Conservation (phyloP, 2,797 vertebrate genomes). For the Hybognathus amarus region DNA sequence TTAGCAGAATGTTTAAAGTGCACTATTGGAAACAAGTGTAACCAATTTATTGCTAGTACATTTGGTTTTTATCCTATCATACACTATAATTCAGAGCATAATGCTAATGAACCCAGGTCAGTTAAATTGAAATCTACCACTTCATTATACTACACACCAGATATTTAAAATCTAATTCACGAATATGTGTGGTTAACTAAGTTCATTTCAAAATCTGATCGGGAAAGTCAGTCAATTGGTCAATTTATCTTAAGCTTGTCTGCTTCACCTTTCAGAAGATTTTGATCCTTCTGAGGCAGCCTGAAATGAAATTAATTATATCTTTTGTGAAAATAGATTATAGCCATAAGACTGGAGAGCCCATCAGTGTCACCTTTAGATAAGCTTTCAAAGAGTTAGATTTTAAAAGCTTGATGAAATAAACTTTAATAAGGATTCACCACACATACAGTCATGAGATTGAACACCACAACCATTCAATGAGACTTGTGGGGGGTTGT, state of each 20-base stretch:
- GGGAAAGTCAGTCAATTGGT: slow-evolving; percentile 42
- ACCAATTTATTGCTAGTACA: not conserved
- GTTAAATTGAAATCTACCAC: not conserved
- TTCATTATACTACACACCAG: not conserved
- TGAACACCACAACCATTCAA: not conserved
- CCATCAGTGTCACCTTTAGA: slow-evolving; percentile 37
- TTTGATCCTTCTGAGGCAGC: slow-evolving; percentile 23
- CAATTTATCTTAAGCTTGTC: slow-evolving; percentile 37
- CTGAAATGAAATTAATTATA: slow-evolving; percentile 51
- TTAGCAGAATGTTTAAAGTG: not conserved
- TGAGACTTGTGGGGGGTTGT: not conserved
- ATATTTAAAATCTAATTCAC: not conserved
- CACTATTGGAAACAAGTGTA: not conserved
- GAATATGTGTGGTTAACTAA: slow-evolving; percentile 4
- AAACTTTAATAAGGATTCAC: slow-evolving; percentile 6
- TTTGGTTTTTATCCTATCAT: not conserved
- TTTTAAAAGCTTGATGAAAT: slow-evolving; percentile 36
- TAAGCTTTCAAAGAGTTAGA: slow-evolving; percentile 39
- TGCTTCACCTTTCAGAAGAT: slow-evolving; percentile 28
- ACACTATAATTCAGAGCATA: not conserved
- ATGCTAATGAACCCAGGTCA: not conserved
- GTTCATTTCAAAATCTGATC: slow-evolving; percentile 33
- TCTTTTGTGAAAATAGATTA: slow-evolving; percentile 49
- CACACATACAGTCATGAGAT: not conserved
- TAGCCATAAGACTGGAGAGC: slow-evolving; percentile 21